A percentile compares a stretch with the other conserved stretches of the same genome.
These are phyloP conservation scores for Anagrus nilaparvatae DNA, from an alignment of 1,140 invertebrate genomes.

Conservation along the genomic window DNA sequence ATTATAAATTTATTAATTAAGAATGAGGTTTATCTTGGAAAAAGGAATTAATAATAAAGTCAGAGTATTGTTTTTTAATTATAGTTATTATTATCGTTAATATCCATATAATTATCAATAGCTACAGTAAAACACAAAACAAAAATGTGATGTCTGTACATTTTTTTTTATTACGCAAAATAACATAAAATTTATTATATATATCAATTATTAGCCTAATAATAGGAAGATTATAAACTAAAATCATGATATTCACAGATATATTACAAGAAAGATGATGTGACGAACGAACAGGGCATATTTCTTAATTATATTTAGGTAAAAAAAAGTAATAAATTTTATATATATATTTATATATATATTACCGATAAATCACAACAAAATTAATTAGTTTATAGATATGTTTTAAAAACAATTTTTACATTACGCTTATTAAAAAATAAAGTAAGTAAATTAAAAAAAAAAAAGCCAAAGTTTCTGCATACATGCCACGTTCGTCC, in stretches of 20 bases:
- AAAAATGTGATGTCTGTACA: conserved; percentile 44
- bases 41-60: no score
- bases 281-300: conserved; percentile 22
- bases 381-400: no score
- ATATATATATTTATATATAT: no score
- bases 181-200: conserved; percentile 41
- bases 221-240: conserved; percentile 45
- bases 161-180: conserved; percentile 39
- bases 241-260: conserved; percentile 45
- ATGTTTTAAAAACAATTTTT: no score
- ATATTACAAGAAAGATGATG: conserved; percentile 42
- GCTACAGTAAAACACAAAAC: conserved; percentile 46
- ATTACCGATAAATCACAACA: no score
- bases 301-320: conserved; percentile 3
- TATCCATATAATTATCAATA: conserved; percentile 47
- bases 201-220: conserved; percentile 40
- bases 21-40: no score
- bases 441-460: conserved; percentile 5
- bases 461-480: conserved; percentile 11
- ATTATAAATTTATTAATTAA: no score
- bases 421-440: conserved; percentile 6
- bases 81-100: conserved; percentile 47
- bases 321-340: no score
- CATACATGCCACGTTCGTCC: conserved; percentile 27
- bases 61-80: conserved; percentile 34